These are phyloP conservation scores for Eristalis tenax DNA, from an alignment of 2,888 invertebrate species.

Conservation along the genomic window DNA sequence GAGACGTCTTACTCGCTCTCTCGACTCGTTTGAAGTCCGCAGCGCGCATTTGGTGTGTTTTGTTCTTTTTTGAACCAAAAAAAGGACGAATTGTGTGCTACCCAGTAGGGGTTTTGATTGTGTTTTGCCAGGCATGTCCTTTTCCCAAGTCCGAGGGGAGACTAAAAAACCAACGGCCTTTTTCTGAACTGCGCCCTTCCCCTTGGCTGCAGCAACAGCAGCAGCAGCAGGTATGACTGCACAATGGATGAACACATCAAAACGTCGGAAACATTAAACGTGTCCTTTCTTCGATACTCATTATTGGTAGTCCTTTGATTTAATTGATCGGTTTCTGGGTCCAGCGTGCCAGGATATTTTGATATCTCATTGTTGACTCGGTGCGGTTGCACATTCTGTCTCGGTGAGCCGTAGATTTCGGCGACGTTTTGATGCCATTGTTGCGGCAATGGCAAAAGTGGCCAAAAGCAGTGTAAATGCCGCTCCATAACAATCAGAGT, in stretches of 20 bases:
- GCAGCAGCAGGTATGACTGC: slow-evolving; percentile 45
- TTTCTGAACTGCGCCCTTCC: slow-evolving; percentile 51
- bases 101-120: slow-evolving; percentile 71
- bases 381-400: slow-evolving; percentile 61
- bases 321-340: slow-evolving; percentile 63
- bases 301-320: slow-evolving; percentile 69
- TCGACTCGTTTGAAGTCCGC: slow-evolving; percentile 62
- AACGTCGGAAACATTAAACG: slow-evolving; percentile 72
- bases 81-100: slow-evolving; percentile 50
- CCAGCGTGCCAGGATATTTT: slow-evolving; percentile 51
- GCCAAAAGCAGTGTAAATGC: slow-evolving; percentile 64
- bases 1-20: slow-evolving; percentile 53
- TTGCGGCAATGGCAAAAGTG: slow-evolving; percentile 62
- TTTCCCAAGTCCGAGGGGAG: slow-evolving; percentile 44
- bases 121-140: slow-evolving; percentile 57
- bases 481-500: slow-evolving; percentile 60
- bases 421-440: slow-evolving; percentile 62
- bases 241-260: slow-evolving; percentile 66
- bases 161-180: slow-evolving; percentile 46
- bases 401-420: slow-evolving; percentile 37
- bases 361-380: slow-evolving; percentile 62
- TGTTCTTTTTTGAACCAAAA: slow-evolving; percentile 30
- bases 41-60: slow-evolving; percentile 40
- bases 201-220: slow-evolving; percentile 35
- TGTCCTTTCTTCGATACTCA: slow-evolving; percentile 69